Conservation (phyloP, 2,797 vertebrate species). For the Argyrosomus regius region DNA sequence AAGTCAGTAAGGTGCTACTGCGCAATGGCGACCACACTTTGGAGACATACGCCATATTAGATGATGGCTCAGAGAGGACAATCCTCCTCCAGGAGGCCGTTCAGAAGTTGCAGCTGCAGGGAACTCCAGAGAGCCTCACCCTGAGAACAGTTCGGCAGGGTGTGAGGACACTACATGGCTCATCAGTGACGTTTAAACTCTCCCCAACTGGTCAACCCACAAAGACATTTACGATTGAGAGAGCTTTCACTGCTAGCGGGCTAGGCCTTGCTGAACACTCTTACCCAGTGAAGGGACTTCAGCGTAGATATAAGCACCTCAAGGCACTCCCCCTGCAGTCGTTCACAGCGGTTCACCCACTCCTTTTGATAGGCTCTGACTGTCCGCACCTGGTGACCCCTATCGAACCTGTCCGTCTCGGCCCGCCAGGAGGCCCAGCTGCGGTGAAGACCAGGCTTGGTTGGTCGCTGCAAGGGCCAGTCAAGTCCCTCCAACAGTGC, state of each 20-base stretch:
- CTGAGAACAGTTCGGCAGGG: no score
- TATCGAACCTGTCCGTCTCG: background rate
- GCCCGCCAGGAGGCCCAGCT: slow-evolving; percentile 2
- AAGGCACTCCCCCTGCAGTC: background rate
- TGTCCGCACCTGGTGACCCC: background rate
- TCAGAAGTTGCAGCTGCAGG: background rate
- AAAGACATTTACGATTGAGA: background rate
- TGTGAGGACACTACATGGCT: background rate
- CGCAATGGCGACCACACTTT: background rate
- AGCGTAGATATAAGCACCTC: background rate
- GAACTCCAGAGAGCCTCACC: background rate
- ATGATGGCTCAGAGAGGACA: background rate
- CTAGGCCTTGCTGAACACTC: background rate
- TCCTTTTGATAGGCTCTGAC: background rate
- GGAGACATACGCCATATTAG: no score
- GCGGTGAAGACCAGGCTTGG: slow-evolving; percentile 3
- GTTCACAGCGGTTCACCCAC: background rate
- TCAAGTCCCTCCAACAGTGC: background rate
- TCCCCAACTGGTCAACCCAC: background rate
- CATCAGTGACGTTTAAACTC: background rate
- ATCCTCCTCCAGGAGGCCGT: background rate
- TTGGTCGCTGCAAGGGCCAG: background rate
- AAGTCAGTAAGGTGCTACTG: background rate
- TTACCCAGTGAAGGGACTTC: background rate
- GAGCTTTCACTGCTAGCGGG: background rate